phyloP scores from a whole-genome alignment of 2,113 vertebrate genomes.

The Antechinus stuartii region DNA sequence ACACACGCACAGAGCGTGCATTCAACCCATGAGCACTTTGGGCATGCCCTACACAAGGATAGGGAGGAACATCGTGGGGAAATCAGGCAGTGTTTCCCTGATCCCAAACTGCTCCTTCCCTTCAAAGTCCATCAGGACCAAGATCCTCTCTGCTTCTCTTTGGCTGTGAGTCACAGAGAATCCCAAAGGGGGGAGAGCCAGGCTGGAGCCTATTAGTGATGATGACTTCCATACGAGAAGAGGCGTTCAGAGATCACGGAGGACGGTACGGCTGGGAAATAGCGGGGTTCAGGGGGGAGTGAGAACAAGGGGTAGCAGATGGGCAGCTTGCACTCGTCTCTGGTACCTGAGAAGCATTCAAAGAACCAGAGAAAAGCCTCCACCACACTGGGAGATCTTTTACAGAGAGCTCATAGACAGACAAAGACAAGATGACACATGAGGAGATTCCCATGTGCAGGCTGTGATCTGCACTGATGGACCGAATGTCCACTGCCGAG shows the following conservation, averaged over 20 bases:
- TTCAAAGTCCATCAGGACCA: background rate
- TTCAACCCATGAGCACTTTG: background rate
- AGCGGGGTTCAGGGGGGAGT: background rate
- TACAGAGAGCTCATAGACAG: conserved; percentile 13
- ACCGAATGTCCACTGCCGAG: background rate
- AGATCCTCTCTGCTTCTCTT: background rate
- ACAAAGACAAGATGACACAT: background rate
- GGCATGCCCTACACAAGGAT: background rate
- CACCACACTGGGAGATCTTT: conserved; percentile 18
- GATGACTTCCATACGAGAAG: background rate
- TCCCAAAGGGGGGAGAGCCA: background rate
- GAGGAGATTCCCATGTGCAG: background rate
- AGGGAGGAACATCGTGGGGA: too few relatives aligned
- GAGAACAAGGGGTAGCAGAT: background rate
- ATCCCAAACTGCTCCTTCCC: background rate
- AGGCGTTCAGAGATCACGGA: background rate
- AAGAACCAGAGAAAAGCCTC: background rate
- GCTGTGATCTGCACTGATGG: background rate
- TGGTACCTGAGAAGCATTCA: background rate
- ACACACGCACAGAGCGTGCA: background rate
- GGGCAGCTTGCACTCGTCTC: background rate
- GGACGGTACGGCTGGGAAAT: background rate
- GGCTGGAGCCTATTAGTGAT: background rate
- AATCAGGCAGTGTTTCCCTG: background rate
- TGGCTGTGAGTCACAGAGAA: background rate